These are phyloP conservation scores for Kuschelorhynchus macadamiae DNA, from an alignment of 2,888 invertebrate genomes.

Conservation along the genomic window DNA sequence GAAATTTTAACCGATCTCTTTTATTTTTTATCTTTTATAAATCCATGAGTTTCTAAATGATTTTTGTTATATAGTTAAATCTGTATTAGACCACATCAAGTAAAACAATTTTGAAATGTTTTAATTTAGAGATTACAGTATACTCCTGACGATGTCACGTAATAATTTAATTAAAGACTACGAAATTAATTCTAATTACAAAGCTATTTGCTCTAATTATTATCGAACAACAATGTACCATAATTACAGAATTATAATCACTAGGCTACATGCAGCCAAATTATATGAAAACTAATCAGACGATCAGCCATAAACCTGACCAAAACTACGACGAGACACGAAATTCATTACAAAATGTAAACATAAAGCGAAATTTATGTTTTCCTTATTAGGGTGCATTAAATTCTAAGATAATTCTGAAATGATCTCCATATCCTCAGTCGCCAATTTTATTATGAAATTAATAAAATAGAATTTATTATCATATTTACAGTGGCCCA, in stretches of 20 bases:
- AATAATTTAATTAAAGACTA: no score
- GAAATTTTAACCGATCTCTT: no score
- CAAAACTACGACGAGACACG: slow-evolving; percentile 42
- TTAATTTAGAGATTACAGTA: no score
- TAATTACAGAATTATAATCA: slow-evolving; percentile 25
- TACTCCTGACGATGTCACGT: no score
- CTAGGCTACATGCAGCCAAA: slow-evolving; percentile 7
- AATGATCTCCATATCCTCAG: slow-evolving; percentile 39
- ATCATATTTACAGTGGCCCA: no score
- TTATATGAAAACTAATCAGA: slow-evolving; percentile 39
- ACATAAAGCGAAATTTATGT: slow-evolving; percentile 33
- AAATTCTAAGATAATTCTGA: slow-evolving; percentile 29
- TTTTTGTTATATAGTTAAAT: no score
- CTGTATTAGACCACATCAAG: no score
- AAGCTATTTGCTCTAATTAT: slow-evolving; percentile 8
- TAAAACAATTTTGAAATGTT: no score
- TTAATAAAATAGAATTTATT: no score
- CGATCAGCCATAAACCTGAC: slow-evolving; percentile 38
- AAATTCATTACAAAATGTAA: slow-evolving; percentile 41
- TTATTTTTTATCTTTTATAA: neutral
- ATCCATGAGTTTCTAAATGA: neutral
- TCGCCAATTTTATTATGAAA: slow-evolving; percentile 11
- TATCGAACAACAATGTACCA: slow-evolving; percentile 18
- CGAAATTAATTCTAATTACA: neutral
- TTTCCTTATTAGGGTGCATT: slow-evolving; percentile 37